Base-by-base conservation (phyloP, 2,113 vertebrate genomes). In the Phainopepla nitens region DNA sequence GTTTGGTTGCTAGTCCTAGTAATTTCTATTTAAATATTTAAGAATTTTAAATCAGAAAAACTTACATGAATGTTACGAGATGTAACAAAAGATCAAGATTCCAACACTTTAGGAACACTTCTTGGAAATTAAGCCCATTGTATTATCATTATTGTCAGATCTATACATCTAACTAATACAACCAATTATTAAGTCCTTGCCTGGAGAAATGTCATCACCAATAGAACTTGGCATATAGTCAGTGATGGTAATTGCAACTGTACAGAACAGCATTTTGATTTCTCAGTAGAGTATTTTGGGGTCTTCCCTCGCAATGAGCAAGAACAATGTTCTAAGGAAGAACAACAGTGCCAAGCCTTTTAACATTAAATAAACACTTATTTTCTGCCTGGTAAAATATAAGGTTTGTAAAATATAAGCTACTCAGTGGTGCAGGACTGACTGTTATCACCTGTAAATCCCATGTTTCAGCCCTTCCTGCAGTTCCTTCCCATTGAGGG, bases 21-120 rank as follows among this genome's bases (percentile, higher is more conserved):
- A 31, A 87, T 72, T 58, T 44, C 28, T 47, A 86, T 29, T 73
- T 77, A 78, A 79, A 64, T 47, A 57, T 50, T 86, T 39, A 60
- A 78, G 49, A 0, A 36, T 70, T 82, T 77, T 39, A 68, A 75
- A 94, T 49, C 11, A 21, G 19, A 80, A 23, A 54, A 77, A 54
- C 4, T 17, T 28, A 27, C 4, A 10, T 9, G 9, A 58, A 12
- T 33, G 33, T 41, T 91, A 81, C 0, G 0, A 86, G 19, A 77
- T 39, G 14, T 58, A 95, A 57, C 13, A 69, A 50, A 89, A 73
- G 9, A 56, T 58, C 27, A 50, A 42, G 45, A 82, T 66, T 89
- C 64, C 31, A 41, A 44, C 15, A 36, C 21, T 51, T 83, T 27
- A 25, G 73, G 83, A 92, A 47, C 6, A 58, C 3, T 61, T 82